Base-by-base conservation (phyloP, 2,113 vertebrate species). In the Malurus alboscapulatus region DNA sequence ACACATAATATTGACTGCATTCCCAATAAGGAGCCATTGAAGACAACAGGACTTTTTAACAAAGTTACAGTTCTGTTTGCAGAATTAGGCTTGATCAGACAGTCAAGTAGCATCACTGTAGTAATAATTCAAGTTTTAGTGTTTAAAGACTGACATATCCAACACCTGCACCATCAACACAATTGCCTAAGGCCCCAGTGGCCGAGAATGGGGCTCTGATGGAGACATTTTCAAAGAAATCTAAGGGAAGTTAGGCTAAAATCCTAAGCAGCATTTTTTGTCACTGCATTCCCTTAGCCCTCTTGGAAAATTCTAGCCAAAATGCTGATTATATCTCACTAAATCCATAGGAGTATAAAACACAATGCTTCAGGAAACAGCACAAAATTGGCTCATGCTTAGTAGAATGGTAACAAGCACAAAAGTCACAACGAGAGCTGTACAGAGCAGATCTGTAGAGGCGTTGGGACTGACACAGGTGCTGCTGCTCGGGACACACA, bases 271-370 rank as follows among this genome's bases (percentile, higher is more conserved):
- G 84, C 32, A 71, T 10, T 67, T 87, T 89, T 69, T 47, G 47
- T 40, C 76, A 77, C 25, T 80, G 40, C 78, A 86, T 90, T 95
- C 90, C 93, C 82, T 92, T 81, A 94, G 92, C 53, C 65, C 88
- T 50, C 90, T 96, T 90, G 38, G 93, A 95, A 95, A 96, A 95
- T 74, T 90, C 83, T 71, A 77, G 48, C 40, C 61, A 76, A 95
- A 90, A 93, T 63, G 72, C 65, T 78, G 85, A 84, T 71, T 78
- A 27, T 34, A 83, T 72, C 68, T 92, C 6, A 12, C 48, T 57
- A 86, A 88, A 94, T 88, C 66, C 80, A 84, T 8, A 88, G 38
- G 26, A 89, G 19, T 63, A 67, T 86, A 81, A 95, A 94, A 94
- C 14, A 95, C 75, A 83, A 14, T 45, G 72, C 71, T 93, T 86